A percentile compares a stretch with the other conserved stretches of the same genome.
Evolutionary conservation across 2,797 vertebrate species (phyloP).

Genomic region (Carcharodon carcharias): DNA sequence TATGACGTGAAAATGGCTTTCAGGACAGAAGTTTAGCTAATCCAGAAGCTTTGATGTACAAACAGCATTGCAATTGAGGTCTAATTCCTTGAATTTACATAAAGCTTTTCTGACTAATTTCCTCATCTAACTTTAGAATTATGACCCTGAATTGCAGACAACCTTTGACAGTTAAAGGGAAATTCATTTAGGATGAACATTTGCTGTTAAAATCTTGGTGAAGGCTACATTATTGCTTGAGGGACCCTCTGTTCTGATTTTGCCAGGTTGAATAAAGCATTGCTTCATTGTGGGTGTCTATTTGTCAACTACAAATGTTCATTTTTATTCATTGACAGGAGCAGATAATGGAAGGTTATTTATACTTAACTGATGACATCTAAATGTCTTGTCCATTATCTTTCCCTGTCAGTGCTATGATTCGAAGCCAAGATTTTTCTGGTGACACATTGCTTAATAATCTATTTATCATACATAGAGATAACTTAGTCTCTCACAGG

Average conservation of each 20-base stretch:
- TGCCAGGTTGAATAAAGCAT: not conserved
- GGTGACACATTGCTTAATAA: conserved; percentile 53
- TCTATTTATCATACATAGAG: conserved; percentile 40
- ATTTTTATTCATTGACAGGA: conserved; percentile 40
- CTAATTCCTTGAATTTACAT: conserved; percentile 30
- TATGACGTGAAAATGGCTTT: not conserved
- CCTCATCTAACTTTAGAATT: not conserved
- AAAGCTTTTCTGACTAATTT: conserved; percentile 24
- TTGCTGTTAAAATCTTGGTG: not conserved
- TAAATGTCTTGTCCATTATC: conserved; percentile 58
- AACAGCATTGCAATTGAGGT: not conserved
- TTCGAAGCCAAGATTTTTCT: conserved; percentile 52
- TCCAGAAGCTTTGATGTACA: conserved; percentile 14
- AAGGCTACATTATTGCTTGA: not conserved
- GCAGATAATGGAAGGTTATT: conserved; percentile 36
- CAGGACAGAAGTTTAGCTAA: not conserved
- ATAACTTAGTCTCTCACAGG: not conserved
- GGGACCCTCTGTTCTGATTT: not conserved
- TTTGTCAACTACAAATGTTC: not conserved
- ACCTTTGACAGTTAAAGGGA: not conserved
- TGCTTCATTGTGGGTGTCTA: not conserved
- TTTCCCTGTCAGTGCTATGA: conserved; percentile 53
- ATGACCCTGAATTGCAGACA: not conserved
- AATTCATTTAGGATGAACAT: not conserved
- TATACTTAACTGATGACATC: conserved; percentile 48